Evolutionary conservation across 2,113 vertebrate genomes (phyloP), one percentile per base, ranked within the genome.

Genomic region (Spermophilus dauricus): DNA sequence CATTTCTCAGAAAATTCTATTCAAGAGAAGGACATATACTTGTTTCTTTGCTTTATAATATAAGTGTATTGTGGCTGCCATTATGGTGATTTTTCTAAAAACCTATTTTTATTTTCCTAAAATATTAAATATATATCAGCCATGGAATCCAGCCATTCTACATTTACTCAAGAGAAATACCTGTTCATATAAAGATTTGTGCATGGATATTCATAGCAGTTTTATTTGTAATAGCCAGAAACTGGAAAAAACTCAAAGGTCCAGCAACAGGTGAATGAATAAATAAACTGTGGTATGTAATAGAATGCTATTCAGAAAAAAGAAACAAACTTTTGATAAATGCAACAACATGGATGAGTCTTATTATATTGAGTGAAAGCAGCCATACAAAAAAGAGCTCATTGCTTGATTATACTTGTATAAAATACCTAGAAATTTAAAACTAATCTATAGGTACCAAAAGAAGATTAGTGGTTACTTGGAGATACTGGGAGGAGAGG

Each of bases 1-100:
- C 70, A 89, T 87, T 95, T 92, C 14, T 96, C 58, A 80, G 63
- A 48, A 75, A 87, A 67, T 8, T 37, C 37, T 91, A 14, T 75
- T 9, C 5, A 75, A 73, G 37, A 86, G n/a, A 61, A 88, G 5
- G 22, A 34, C 1, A 16, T 51, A 86, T 69, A 65, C 34, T 37
- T 83, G 11, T 58, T 72, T 82, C 42, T 90, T 69, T 70, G 42
- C 26, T 76, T 80, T 76, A 20, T 39, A 88, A 75, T 5, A 17
- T 18, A 77, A 32, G 6, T 65, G 37, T 85, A 53, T 82, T 82
- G 34, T 30, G 32, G 14, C 20, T 85, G 67, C 32, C n/a, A 58
- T 56, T 53, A 14, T 56, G n/a, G 18, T 73, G 37, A 48, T 70
- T 72, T 75, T 94, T 76, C 1, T 51, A 51, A 58, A 58, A 58